These are phyloP conservation scores for Diorhabda carinulata DNA, from an alignment of 1,140 invertebrate genomes.

Conservation along the genomic window DNA sequence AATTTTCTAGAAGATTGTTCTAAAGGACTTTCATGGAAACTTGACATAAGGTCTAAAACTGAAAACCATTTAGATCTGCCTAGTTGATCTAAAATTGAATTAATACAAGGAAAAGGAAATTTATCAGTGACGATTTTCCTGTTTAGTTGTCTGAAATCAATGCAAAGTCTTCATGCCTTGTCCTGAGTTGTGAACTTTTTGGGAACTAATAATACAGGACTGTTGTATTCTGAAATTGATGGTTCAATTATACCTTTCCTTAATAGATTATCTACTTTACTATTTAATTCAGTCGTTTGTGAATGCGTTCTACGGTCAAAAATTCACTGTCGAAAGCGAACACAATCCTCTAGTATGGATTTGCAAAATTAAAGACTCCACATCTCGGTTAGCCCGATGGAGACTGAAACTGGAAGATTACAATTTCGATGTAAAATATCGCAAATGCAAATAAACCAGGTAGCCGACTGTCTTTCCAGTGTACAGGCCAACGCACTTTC, in stretches of 20 bases:
- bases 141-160: conserved; percentile 1
- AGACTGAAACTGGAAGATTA: too few species aligned
- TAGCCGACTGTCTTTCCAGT: too few species aligned
- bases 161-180: conserved; percentile 7
- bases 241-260: conserved; percentile 9
- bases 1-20: conserved; percentile 9
- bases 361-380: too few species aligned
- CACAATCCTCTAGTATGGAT: too few species aligned
- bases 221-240: conserved; percentile 14
- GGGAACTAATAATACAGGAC: conserved; percentile 17
- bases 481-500: too few species aligned
- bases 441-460: too few species aligned
- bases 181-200: conserved; percentile 4
- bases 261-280: not conserved
- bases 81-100: conserved; percentile 16
- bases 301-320: too few species aligned
- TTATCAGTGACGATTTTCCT: conserved; percentile 15
- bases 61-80: conserved; percentile 16
- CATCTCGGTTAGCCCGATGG: too few species aligned
- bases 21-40: conserved; percentile 12
- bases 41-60: conserved; percentile 3
- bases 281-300: not conserved
- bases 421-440: too few species aligned
- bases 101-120: conserved; percentile 16
- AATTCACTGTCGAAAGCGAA: too few species aligned